Conservation (phyloP, 2,113 vertebrate genomes). For the Recurvirostra avosetta region DNA sequence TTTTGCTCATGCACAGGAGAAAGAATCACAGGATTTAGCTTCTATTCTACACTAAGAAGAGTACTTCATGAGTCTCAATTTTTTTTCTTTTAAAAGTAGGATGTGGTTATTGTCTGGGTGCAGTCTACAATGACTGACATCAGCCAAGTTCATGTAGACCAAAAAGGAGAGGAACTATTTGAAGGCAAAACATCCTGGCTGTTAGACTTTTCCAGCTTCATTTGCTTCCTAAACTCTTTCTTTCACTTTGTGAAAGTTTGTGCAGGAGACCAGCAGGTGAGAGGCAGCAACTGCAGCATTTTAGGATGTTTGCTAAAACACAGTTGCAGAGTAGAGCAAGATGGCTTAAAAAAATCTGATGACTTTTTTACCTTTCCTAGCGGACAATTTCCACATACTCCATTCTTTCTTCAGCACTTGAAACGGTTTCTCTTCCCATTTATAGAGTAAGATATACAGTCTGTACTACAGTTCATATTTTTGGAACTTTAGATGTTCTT, state of each 20-base stretch:
- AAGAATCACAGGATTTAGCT: neutral
- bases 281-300: neutral
- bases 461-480: slow-evolving; percentile 2
- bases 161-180: neutral
- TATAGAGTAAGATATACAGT: neutral
- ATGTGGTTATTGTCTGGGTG: neutral
- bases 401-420: neutral
- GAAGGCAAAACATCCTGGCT: neutral
- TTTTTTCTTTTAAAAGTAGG: neutral
- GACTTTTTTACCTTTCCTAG: neutral
- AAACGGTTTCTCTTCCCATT: neutral
- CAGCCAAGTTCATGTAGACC: neutral
- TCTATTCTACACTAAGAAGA: neutral
- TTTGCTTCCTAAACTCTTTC: neutral
- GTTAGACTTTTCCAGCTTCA: neutral
- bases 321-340: neutral
- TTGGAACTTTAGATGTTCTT: slow-evolving; percentile 17
- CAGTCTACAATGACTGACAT: neutral
- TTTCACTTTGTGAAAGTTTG: neutral
- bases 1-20: neutral
- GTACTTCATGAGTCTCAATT: neutral
- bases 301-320: neutral
- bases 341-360: neutral
- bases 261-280: neutral
- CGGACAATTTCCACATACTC: neutral